Conservation (phyloP, 1,140 invertebrate genomes). For the Drosophila biarmipes region DNA sequence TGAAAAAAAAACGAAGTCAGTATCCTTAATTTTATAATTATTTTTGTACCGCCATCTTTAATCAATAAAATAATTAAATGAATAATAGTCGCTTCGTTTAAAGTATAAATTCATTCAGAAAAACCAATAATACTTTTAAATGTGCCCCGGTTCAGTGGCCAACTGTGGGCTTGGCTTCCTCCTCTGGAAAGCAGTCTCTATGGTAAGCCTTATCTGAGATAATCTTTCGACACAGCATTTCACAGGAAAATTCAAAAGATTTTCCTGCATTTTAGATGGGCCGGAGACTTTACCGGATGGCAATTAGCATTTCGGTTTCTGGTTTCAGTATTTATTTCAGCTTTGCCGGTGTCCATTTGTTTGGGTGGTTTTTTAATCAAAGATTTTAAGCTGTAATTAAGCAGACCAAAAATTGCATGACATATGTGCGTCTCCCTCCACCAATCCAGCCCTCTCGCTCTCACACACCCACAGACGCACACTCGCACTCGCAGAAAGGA, state of each 20-base stretch:
- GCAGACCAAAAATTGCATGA: constrained; percentile 71
- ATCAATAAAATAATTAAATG: too few species aligned
- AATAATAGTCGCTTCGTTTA: too few species aligned
- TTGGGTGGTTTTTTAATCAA: constrained; percentile 67
- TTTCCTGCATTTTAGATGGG: constrained; percentile 25
- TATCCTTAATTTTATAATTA: too few species aligned
- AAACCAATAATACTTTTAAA: not conserved
- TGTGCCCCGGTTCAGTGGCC: not conserved
- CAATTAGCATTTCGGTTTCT: constrained; percentile 45
- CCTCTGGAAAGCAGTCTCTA: too few species aligned
- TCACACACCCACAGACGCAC: not conserved
- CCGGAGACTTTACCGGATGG: constrained; percentile 1
- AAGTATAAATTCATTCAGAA: not conserved
- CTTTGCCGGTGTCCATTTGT: constrained; percentile 35
- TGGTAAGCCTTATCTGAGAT: not conserved
- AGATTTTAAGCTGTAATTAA: constrained; percentile 81
- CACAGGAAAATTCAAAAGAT: constrained; percentile 7
- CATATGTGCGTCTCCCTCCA: constrained; percentile 38
- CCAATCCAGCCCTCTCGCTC: not conserved
- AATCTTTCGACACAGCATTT: constrained; percentile 12
- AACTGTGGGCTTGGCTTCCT: not conserved
- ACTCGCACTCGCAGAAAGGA: constrained; percentile 15
- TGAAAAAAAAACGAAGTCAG: too few species aligned
- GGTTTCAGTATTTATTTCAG: constrained; percentile 21
- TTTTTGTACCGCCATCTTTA: too few species aligned